phyloP scores from a whole-genome alignment of 2,113 vertebrate species.

The Butorides virescens region DNA sequence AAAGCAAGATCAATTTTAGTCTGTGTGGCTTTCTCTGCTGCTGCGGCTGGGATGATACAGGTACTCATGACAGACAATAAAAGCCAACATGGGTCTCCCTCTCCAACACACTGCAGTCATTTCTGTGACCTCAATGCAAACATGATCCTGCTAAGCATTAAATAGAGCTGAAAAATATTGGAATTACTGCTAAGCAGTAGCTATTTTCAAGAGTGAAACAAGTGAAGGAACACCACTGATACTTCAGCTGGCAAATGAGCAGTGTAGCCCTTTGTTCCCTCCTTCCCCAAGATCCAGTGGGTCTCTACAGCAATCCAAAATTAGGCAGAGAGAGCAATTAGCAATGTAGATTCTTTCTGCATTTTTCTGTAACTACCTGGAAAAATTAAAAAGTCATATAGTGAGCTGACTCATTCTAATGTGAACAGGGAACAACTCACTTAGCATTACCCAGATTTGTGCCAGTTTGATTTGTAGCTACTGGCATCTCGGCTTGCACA shows the following conservation, averaged over 20 bases:
- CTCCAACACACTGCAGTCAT: background rate
- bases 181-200: background rate
- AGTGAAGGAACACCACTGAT: background rate
- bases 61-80: background rate
- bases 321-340: background rate
- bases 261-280: background rate
- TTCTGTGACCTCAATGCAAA: slow-evolving; percentile 13
- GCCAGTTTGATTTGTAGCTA: background rate
- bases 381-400: background rate
- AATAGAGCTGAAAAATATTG: slow-evolving; percentile 34
- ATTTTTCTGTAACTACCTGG: background rate
- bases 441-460: background rate
- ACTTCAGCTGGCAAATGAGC: background rate
- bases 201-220: background rate
- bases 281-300: background rate
- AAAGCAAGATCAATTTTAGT: background rate
- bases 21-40: background rate
- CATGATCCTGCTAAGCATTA: background rate
- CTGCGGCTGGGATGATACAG: background rate
- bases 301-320: background rate
- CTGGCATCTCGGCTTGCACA: background rate
- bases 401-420: background rate
- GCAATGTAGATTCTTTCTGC: background rate
- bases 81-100: background rate
- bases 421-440: background rate